Conservation (phyloP, 2,797 vertebrate species). For the Carduelis carduelis region DNA sequence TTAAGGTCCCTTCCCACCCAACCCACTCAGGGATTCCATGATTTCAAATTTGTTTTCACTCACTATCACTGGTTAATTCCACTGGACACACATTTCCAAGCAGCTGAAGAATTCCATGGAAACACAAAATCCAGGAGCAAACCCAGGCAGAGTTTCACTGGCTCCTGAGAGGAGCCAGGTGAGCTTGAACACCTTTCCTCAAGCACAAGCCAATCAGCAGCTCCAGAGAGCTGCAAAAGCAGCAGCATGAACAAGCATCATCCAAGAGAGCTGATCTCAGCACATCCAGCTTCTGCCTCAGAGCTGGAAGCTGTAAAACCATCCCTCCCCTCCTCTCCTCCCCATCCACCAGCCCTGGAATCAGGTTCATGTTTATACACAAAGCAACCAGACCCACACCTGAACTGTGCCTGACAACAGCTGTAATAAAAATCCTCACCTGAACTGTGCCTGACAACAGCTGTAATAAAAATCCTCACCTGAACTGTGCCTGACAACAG, state of each 20-base stretch:
- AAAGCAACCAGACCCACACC: background rate
- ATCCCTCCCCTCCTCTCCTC: background rate
- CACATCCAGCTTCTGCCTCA: background rate
- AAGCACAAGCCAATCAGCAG: background rate
- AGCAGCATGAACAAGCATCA: background rate
- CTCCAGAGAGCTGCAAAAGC: background rate
- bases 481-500: rapidly evolving
- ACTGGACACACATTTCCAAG: background rate
- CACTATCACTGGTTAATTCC: background rate
- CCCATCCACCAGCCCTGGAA: background rate
- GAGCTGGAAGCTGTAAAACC: background rate
- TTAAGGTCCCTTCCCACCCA: background rate
- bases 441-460: rapidly evolving
- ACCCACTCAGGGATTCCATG: background rate
- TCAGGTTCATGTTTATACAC: no score
- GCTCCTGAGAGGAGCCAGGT: background rate
- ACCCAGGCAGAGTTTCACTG: background rate
- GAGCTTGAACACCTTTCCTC: background rate
- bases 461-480: background rate
- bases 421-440: background rate
- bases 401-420: rapidly evolving
- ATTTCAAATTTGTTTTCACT: background rate
- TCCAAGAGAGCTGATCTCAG: background rate
- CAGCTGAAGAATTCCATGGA: background rate
- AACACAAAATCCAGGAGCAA: background rate